phyloP scores from a whole-genome alignment of 2,113 vertebrate genomes.

The Coturnix japonica region DNA sequence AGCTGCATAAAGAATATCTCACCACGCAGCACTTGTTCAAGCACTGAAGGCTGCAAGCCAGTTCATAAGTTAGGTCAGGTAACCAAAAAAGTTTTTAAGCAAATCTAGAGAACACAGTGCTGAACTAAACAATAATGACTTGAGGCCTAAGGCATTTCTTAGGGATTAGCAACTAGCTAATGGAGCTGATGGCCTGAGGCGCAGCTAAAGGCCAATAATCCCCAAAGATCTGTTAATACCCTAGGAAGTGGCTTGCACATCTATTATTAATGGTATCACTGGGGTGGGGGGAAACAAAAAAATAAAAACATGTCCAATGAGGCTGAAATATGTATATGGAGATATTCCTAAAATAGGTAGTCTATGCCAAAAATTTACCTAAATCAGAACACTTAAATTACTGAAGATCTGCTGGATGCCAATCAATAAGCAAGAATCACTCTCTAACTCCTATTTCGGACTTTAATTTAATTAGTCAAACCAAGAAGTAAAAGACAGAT shows the following conservation, averaged over 20 bases:
- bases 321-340: not conserved
- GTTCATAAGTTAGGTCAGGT: not conserved
- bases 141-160: constrained; percentile 20
- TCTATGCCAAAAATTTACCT: not conserved
- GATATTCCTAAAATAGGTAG: not conserved
- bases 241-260: not conserved
- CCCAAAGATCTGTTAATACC: constrained; percentile 11
- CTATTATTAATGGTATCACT: constrained; percentile 3
- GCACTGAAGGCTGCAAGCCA: not conserved
- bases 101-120: not conserved
- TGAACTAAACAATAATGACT: constrained; percentile 45
- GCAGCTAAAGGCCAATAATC: constrained; percentile 43
- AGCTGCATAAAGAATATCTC: not conserved
- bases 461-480: not conserved
- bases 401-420: not conserved
- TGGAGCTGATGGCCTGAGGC: constrained; percentile 46
- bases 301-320: not conserved
- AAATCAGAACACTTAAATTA: not conserved
- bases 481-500: not conserved
- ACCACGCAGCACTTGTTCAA: not conserved
- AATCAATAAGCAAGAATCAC: not conserved
- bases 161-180: constrained; percentile 23
- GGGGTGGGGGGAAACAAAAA: not conserved
- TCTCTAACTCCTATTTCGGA: not conserved
- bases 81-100: not conserved